Conservation (phyloP, 2,888 invertebrate genomes). For the Ypsolopha scabrella region DNA sequence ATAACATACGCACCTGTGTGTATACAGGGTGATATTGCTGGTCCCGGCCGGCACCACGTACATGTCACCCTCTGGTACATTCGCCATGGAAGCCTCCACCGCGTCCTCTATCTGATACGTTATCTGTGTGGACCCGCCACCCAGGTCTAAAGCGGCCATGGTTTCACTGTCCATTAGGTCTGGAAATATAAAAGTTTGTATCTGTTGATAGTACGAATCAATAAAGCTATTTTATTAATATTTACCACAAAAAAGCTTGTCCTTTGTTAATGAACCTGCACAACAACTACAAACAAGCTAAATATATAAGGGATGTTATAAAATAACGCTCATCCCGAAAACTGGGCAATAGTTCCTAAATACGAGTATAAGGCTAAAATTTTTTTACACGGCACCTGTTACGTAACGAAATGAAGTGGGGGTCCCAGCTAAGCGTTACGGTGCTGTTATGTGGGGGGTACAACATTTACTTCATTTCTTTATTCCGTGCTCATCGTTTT, state of each 20-base stretch:
- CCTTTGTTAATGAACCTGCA: background rate
- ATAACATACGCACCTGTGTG: slow-evolving; percentile 46
- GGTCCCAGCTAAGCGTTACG: too few relatives aligned
- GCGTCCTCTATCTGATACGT: slow-evolving; percentile 59
- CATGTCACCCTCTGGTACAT: slow-evolving; percentile 30
- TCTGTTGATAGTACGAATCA: background rate
- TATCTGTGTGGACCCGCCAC: slow-evolving; percentile 83
- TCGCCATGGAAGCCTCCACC: slow-evolving; percentile 11
- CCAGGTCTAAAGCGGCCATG: slow-evolving; percentile 92
- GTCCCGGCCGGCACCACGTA: slow-evolving; percentile 44
- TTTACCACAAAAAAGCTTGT: too few relatives aligned
- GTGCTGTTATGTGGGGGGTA: too few relatives aligned
- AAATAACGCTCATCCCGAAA: too few relatives aligned
- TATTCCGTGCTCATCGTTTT: too few relatives aligned
- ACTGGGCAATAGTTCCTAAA: too few relatives aligned
- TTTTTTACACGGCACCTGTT: too few relatives aligned
- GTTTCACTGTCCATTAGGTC: slow-evolving; percentile 47
- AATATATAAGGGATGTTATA: background rate
- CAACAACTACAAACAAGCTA: background rate
- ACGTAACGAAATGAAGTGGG: too few relatives aligned
- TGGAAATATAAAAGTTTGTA: slow-evolving; percentile 11
- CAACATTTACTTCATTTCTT: too few relatives aligned
- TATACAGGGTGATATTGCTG: slow-evolving; percentile 51
- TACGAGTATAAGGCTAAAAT: too few relatives aligned
- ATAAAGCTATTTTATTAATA: too few relatives aligned